Base-by-base conservation (phyloP, 2,113 vertebrate genomes). In the Microtus pennsylvanicus region DNA sequence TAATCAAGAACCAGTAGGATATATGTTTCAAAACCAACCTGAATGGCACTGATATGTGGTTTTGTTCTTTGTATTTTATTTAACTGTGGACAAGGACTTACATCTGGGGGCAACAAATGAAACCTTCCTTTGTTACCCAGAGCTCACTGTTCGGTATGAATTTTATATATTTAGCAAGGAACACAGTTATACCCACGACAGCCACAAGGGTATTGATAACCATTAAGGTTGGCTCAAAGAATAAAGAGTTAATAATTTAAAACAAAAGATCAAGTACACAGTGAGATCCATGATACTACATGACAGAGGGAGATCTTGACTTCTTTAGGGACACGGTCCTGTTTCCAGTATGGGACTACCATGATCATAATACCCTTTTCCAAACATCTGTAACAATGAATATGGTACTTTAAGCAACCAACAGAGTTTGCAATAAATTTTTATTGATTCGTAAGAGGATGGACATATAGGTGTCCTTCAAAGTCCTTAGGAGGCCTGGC, bases 1-100 rank as follows among this genome's bases (percentile, higher is more conserved):
- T 72, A 67, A 26, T 69, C n/a, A 77, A 61, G 16, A 94, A 38
- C 17, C 26, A 87, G 12, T 13, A 47, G n/a, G 78, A 58, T n/a
- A 10, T 4, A 12, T 67, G 10, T 88, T 97, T 90, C 61, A 94
- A 96, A 87, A 52, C 6, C 19, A 80, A 90, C 12, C 55, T 95
- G 22, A 87, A 72, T 35, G n/a, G 30, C 30, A 70, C 45, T 50
- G 50, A 30, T 50, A 26, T 52, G 19, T 52, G 30, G 3, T 70
- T 70, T 82, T 61, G 50, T 17, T 22, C 33, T 35, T 80, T 55
- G 17, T 52, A 58, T n/a, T 58, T 86, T 65, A 28, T 67, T 70
- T 70, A n/a, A 50, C 45, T 70, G 19, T 67, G 12, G 61, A 87
- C 30, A 35, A 69, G 47, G 42, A 87, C 42, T 47, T 47, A 50